A percentile compares a stretch with the other conserved stretches of the same genome.
Conservation (phyloP, 2,113 vertebrate species). For the Sylvia atricapilla region DNA sequence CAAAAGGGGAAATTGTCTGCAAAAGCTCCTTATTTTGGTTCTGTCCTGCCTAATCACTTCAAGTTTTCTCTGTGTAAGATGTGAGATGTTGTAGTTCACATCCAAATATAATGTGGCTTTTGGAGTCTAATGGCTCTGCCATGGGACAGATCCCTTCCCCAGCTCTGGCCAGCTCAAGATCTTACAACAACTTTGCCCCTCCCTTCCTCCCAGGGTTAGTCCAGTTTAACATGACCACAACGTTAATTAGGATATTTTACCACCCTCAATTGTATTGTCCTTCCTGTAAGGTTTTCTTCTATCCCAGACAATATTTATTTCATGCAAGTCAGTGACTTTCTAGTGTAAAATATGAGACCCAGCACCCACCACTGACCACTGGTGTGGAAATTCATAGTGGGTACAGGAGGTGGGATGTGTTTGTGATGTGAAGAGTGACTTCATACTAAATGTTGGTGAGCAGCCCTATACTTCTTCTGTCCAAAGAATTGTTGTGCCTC, state of each 20-base stretch:
- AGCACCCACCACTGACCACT: rapidly evolving
- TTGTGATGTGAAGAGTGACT: background rate
- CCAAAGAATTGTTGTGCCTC: background rate
- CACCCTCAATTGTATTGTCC: background rate
- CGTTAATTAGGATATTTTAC: background rate
- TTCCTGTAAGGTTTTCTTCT: background rate
- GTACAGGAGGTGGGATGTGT: background rate
- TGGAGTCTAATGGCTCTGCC: background rate
- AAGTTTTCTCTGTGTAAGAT: background rate
- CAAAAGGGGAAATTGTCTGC: constrained; percentile 14
- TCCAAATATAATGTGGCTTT: background rate
- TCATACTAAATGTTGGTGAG: background rate
- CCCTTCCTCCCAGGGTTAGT: background rate
- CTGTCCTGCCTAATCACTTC: constrained; percentile 11
- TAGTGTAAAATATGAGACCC: background rate
- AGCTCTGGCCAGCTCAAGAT: background rate
- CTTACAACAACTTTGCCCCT: background rate
- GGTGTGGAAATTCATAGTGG: background rate
- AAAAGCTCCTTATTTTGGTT: background rate
- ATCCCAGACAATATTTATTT: background rate
- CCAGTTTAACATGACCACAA: background rate
- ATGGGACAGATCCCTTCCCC: background rate
- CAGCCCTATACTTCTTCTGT: rapidly evolving
- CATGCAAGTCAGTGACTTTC: background rate
- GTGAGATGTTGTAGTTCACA: background rate